phyloP scores from a whole-genome alignment of 2,113 vertebrate genomes.

The Ageneiosus marmoratus region DNA sequence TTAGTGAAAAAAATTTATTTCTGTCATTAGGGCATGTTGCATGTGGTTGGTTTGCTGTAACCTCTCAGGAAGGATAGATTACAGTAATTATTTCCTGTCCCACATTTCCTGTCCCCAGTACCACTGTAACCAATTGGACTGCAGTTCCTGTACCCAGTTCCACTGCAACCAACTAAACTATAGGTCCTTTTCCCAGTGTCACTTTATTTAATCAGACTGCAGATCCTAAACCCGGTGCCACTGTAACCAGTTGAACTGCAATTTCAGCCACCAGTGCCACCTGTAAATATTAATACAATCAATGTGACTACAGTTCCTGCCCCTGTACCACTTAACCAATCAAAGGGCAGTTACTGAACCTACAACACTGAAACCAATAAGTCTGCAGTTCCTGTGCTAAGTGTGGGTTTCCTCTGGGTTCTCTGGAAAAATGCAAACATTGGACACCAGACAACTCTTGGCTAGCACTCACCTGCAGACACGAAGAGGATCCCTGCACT shows the following conservation, averaged over 20 bases:
- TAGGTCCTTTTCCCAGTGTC: neutral
- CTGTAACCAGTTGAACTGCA: neutral
- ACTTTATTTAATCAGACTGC: too few relatives aligned
- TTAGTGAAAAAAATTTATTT: neutral
- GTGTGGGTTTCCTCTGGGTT: neutral
- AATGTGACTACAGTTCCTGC: neutral
- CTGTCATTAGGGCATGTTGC: neutral
- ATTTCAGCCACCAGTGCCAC: neutral
- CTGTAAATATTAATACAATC: neutral
- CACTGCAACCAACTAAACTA: neutral
- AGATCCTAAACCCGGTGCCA: neutral
- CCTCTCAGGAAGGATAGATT: neutral
- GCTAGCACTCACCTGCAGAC: slow-evolving; percentile 77
- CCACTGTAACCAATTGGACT: neutral
- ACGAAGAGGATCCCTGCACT: slow-evolving; percentile 88
- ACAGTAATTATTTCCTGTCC: neutral
- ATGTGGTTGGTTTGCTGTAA: neutral
- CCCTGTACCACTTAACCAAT: neutral
- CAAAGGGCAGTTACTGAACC: neutral
- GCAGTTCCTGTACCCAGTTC: neutral
- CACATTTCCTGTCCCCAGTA: neutral
- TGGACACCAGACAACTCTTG: neutral
- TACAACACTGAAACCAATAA: too few relatives aligned
- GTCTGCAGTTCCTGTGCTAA: neutral
- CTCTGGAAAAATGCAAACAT: neutral